Evolutionary conservation across 1,140 invertebrate species (phyloP).

Genomic region (Patella vulgata): DNA sequence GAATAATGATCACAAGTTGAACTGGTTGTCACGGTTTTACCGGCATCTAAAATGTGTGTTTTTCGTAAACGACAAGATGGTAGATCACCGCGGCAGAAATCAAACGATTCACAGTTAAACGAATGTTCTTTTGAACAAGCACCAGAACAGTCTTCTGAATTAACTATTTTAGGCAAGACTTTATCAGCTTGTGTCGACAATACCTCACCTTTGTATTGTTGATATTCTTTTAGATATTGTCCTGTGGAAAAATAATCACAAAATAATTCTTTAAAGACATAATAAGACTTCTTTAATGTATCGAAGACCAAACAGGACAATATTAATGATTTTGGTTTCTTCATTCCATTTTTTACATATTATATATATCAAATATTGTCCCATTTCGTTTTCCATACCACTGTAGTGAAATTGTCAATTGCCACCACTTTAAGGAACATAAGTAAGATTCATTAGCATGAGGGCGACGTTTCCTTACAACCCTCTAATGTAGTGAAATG

Average conservation of each 20-base stretch:
- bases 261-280: too few relatives aligned
- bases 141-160: conserved; percentile 32
- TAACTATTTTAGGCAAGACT: conserved; percentile 3
- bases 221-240: conserved; percentile 34
- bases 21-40: conserved; percentile 4
- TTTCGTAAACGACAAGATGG: conserved; percentile 27
- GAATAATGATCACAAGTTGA: conserved; percentile 39
- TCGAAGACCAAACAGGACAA: too few relatives aligned
- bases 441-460: too few relatives aligned
- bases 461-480: too few relatives aligned
- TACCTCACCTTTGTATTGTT: conserved; percentile 25
- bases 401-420: too few relatives aligned
- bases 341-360: too few relatives aligned
- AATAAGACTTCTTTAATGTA: too few relatives aligned
- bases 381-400: too few relatives aligned
- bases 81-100: conserved; percentile 33
- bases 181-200: conserved; percentile 20
- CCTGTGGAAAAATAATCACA: conserved; percentile 19
- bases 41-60: conserved; percentile 31
- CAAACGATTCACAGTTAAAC: conserved; percentile 38
- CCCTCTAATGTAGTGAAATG: too few relatives aligned
- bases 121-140: conserved; percentile 20
- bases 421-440: too few relatives aligned
- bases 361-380: too few relatives aligned
- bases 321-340: too few relatives aligned